phyloP scores from a whole-genome alignment of 2,797 vertebrate species.

The Graptemys geographica region DNA sequence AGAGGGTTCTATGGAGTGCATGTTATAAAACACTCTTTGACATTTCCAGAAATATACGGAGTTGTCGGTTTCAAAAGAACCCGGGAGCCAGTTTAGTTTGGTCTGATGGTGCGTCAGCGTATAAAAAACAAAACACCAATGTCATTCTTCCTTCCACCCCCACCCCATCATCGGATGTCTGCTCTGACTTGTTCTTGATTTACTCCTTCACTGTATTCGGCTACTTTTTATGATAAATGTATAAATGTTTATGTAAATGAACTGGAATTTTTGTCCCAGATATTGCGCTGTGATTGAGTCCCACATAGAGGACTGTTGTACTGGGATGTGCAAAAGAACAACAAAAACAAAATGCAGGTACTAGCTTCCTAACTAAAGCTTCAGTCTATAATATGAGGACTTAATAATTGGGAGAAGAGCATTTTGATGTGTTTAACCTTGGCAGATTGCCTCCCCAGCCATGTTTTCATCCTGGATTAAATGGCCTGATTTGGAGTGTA shows the following conservation, averaged over 20 bases:
- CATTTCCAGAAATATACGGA: not conserved
- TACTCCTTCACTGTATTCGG: not conserved
- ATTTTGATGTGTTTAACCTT: rapidly evolving
- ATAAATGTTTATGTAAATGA: rapidly evolving
- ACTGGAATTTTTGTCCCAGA: not conserved
- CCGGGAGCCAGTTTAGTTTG: not conserved
- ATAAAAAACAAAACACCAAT: not conserved
- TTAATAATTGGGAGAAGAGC: not conserved
- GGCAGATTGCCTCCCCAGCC: not conserved
- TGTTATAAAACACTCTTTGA: not conserved
- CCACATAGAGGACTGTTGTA: not conserved
- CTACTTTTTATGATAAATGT: not conserved
- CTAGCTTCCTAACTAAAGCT: rapidly evolving
- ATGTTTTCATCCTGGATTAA: not conserved
- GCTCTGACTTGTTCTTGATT: not conserved
- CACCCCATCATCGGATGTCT: rapidly evolving
- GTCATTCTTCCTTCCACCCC: not conserved
- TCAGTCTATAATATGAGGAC: not conserved
- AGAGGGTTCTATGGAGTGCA: not conserved
- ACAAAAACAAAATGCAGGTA: not conserved
- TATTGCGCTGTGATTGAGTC: not conserved
- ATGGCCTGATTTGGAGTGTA: rapidly evolving
- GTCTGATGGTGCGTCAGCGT: not conserved
- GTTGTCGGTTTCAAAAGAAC: not conserved
- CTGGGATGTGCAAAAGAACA: not conserved